Evolutionary conservation across 1,140 invertebrate species (phyloP).

Genomic region (Plodia interpunctella): DNA sequence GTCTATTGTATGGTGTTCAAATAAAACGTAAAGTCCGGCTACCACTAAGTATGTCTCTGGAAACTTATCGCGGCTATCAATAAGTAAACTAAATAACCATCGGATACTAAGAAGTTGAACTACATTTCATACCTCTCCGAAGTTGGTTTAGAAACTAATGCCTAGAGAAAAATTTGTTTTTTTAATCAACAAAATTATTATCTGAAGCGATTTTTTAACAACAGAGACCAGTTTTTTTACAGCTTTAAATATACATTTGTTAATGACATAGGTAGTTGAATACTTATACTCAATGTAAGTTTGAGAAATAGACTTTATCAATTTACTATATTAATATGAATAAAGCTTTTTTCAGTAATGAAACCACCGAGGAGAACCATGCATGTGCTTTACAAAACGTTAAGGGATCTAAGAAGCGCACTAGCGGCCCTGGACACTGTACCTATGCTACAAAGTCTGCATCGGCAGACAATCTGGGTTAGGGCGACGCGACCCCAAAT

Average conservation of each 20-base stretch:
- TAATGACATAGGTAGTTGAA: too few relatives aligned
- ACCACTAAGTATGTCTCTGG: slow-evolving; percentile 35
- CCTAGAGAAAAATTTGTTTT: too few relatives aligned
- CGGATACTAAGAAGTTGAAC: slow-evolving; percentile 39
- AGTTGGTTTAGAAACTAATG: too few relatives aligned
- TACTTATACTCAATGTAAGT: too few relatives aligned
- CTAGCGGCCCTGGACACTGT: slow-evolving; percentile 3
- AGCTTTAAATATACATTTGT: too few relatives aligned
- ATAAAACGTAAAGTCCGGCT: slow-evolving; percentile 33
- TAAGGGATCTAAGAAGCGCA: neutral
- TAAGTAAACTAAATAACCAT: slow-evolving; percentile 52
- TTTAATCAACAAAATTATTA: too few relatives aligned
- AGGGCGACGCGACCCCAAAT: slow-evolving; percentile 71
- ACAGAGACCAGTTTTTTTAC: too few relatives aligned
- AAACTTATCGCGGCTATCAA: slow-evolving; percentile 49
- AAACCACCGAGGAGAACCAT: too few relatives aligned
- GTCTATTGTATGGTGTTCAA: slow-evolving; percentile 36
- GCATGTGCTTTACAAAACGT: neutral
- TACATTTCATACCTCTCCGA: neutral
- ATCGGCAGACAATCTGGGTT: slow-evolving; percentile 60
- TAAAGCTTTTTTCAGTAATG: too few relatives aligned
- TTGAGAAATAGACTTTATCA: too few relatives aligned
- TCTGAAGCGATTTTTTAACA: too few relatives aligned
- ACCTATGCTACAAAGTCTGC: slow-evolving; percentile 48
- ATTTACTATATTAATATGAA: too few relatives aligned